Percentiles rank a stretch among this genome's conserved stretches.
Evolutionary conservation across 1,140 invertebrate species (phyloP).

Genomic region (Acyrthosiphon pisum): DNA sequence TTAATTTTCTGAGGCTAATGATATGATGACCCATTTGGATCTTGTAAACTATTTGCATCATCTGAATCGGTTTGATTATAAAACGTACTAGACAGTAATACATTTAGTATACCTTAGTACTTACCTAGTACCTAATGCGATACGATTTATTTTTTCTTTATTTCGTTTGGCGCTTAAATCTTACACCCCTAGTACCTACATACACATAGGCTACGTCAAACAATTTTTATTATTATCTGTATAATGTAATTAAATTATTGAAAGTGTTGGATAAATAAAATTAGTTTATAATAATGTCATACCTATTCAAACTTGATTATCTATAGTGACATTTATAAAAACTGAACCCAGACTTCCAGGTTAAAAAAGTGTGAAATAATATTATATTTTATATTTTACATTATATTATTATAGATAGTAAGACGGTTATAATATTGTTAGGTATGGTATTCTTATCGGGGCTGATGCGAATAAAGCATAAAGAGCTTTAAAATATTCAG

Average conservation of each 20-base stretch:
- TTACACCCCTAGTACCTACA: no score
- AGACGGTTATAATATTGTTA: neutral
- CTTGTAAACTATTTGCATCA: no score
- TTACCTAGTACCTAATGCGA: no score
- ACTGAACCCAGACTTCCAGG: neutral
- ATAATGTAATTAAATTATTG: neutral
- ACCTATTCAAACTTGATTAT: neutral
- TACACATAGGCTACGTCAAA: no score
- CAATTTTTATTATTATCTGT: neutral
- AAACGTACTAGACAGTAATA: no score
- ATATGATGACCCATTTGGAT: no score
- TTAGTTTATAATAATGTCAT: neutral
- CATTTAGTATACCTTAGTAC: no score
- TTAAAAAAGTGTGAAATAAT: neutral
- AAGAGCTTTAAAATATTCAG: neutral
- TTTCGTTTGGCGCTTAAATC: no score
- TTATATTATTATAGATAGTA: neutral
- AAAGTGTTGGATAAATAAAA: neutral
- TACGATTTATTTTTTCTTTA: no score
- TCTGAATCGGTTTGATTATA: no score
- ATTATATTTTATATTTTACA: neutral
- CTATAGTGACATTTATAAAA: neutral
- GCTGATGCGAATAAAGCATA: neutral
- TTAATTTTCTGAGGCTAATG: no score
- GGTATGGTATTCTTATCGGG: neutral